Conservation (phyloP, 2,113 vertebrate genomes). For the Pycnonotus jocosus region DNA sequence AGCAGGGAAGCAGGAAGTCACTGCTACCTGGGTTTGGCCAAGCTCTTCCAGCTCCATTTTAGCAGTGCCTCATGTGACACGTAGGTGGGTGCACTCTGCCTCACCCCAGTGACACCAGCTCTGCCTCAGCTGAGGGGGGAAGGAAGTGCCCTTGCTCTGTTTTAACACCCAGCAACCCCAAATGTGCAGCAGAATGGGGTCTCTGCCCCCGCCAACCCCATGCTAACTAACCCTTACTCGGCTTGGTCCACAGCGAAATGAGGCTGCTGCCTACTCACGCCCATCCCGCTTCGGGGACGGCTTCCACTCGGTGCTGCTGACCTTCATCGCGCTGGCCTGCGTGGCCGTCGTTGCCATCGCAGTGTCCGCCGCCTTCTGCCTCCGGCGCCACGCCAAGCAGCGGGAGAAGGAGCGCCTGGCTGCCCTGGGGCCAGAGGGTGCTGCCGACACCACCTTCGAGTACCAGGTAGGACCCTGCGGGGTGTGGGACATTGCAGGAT, state of each 20-base stretch:
- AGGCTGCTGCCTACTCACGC: slow-evolving; percentile 74
- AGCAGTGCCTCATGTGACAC: accelerated
- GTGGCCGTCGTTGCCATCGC: slow-evolving; percentile 83
- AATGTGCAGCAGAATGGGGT: not conserved
- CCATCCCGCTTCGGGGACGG: slow-evolving; percentile 73
- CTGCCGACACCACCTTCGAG: slow-evolving; percentile 89
- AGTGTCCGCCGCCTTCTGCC: slow-evolving; percentile 77
- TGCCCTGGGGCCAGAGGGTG: slow-evolving; percentile 87
- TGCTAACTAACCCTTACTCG: accelerated
- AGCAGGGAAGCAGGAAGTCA: not conserved
- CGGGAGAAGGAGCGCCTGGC: slow-evolving; percentile 87
- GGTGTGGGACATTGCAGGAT: accelerated
- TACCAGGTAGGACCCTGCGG: slow-evolving; percentile 80
- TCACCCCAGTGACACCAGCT: not conserved
- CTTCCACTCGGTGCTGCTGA: slow-evolving; percentile 84
- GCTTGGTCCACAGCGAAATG: slow-evolving; percentile 70
- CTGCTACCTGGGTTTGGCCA: not conserved
- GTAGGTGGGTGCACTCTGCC: accelerated
- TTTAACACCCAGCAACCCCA: not conserved
- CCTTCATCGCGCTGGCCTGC: slow-evolving; percentile 86
- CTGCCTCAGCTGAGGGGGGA: not conserved
- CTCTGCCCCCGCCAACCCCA: not conserved
- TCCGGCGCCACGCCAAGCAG: slow-evolving; percentile 84
- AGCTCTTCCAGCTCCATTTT: not conserved
- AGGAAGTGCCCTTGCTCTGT: not conserved